phyloP scores from a whole-genome alignment of 2,888 invertebrate species.

The Myopa testacea region DNA sequence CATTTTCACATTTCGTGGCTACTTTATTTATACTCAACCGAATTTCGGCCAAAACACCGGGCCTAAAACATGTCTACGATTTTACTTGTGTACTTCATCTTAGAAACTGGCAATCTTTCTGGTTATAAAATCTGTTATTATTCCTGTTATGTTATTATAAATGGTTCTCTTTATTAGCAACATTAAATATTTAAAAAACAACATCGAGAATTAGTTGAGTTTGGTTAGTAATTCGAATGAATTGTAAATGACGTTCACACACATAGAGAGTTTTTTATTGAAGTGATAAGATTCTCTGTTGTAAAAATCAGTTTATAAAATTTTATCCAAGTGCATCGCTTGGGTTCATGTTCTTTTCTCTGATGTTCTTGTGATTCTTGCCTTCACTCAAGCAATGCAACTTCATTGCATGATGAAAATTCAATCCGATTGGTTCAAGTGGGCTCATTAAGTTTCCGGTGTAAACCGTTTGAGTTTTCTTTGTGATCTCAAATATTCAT shows the following conservation, averaged over 20 bases:
- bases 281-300: neutral
- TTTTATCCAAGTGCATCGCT: neutral
- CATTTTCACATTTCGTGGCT: no score
- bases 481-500: neutral
- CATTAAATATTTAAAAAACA: conserved; percentile 23
- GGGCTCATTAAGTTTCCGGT: neutral
- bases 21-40: no score
- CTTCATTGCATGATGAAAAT: neutral
- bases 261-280: conserved; percentile 3
- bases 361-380: no score
- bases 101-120: neutral
- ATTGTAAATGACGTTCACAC: conserved; percentile 28
- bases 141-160: neutral
- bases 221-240: conserved; percentile 18
- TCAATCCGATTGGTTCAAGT: neutral
- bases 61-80: no score
- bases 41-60: no score
- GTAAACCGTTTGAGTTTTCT: neutral
- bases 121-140: conserved; percentile 9
- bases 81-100: no score
- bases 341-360: neutral
- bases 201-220: conserved; percentile 31
- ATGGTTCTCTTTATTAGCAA: neutral
- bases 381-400: no score
- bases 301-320: neutral